Evolutionary conservation across 2,113 vertebrate genomes (phyloP), one percentile per base, ranked within the genome.

Genomic region (Otocyon megalotis): DNA sequence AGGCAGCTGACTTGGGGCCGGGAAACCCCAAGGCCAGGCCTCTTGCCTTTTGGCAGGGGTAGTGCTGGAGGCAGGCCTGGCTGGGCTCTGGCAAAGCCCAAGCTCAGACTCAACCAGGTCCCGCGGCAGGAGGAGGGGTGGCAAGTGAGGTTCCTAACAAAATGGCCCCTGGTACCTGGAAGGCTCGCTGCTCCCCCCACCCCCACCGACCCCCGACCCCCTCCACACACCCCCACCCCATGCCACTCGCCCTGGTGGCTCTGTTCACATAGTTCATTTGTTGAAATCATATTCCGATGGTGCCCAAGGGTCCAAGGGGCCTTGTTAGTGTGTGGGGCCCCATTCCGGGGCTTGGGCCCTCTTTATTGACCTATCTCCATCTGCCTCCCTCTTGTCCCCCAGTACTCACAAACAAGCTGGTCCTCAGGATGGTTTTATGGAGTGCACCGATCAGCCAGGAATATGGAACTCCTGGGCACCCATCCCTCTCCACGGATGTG

Each of bases 11-110:
- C 60, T 72, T 43, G 81, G 83, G 85, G 58, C 88, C 54, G 72
- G 50, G 62, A 88, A 97, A 53, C 88, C 88, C 92, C 85, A 65
- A 86, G 50, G 22, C 79, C 2, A 63, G 86, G 50, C 86, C 76
- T 89, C 95, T 97, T 32, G 94, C 83, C 72, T 93, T 97, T 89
- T 85, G 96, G 96, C 84, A 83, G 90, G 28, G 43, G 62, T 3
- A 69, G 60, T 2, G n/a, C 43, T 30, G 0, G 3, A 53, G 63
- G 81, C 85, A 50, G 92, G 60, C 20, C 56, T 90, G 76, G 60
- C 48, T 86, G 1, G 22, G 13, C 12, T 19, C 35, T 20, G 53
- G 67, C 58, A 35, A 76, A 90, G 56, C 63, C 65, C 19, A 76
- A 28, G 65, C 3, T 43, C 86, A 13, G 30, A 54, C 30, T 35